Base-by-base conservation (phyloP, 2,113 vertebrate genomes). In the Campylomormyrus numenius region DNA sequence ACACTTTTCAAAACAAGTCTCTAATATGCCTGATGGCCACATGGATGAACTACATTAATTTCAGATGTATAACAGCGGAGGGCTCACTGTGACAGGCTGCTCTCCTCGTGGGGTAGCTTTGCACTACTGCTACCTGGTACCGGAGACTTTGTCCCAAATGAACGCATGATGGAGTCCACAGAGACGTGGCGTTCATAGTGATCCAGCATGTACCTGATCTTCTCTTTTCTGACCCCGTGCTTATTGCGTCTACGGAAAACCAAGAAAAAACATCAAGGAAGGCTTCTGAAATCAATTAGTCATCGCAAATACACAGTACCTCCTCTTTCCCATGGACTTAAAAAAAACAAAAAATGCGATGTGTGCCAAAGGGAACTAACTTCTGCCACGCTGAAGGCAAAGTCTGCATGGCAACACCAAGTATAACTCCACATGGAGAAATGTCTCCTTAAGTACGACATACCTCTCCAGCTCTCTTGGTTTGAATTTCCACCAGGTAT, bases 401-500 rank as follows among this genome's bases (percentile, higher is more conserved):
- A 17, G 24, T 74, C 46, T 70, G n/a, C 21, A 66, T 21, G 27
- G 45, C 27, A 39, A 48, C 77, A 15, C 21, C 46, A 62, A 17
- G 11, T 46, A 58, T 21, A 58, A 56, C 2, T 45, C 11, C 31
- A 42, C 50, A 17, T 10, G 39, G 39, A 27, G 56, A 52, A 24
- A 87, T 58, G n/a, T 80, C 17, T 56, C 49, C 27, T 66, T 85
- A 50, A 45, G 2, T n/a, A 48, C 2, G n/a, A 85, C 93, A 96
- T 96, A 99, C 98, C 97, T 98, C 95, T 97, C 96, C 93, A 99
- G 95, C 92, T 99, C 98, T 95, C 96, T 97, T 66, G 98, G 97
- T 92, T 97, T 99, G 94, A 95, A 96, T 92, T 97, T 99, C 98
- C 98, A 99, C 97, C 97, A 98, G 31, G 98, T 99, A 90, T 99